Evolutionary conservation across 2,888 invertebrate species (phyloP), one percentile per base, ranked within the genome.

Genomic region (Drosophila trichaetosa): DNA sequence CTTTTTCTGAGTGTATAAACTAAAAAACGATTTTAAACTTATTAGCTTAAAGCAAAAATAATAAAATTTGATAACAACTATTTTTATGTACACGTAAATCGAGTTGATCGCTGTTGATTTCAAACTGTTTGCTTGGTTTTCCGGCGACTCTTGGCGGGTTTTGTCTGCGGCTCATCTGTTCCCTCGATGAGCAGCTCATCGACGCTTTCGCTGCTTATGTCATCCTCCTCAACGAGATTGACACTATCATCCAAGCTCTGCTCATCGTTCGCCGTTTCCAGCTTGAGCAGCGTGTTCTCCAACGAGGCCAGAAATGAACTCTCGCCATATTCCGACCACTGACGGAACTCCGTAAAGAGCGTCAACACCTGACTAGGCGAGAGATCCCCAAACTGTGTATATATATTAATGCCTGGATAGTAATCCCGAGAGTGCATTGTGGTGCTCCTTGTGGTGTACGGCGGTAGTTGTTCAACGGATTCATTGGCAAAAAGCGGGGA

Each of bases 341-440:
- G 80, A 0, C 91, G 90, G 76, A 94, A 95, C 92, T 94, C 93
- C 83, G 94, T 94, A 87, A 96, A 97, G 3, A 97, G 91, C 13
- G 95, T 94, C 18, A 96, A 87, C 85, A 96, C 94, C 91, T 97
- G 94, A 53, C 91, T 87, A 0, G 96, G 95, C 53, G 91, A 94
- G 10, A 97, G 93, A 83, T 96, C 95, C 0, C 95, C 95, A 90
- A 96, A 97, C 91, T 95, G 94, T 0, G 96, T 96, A 87, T 95
- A 96, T 79, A 97, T 96, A 66, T 94, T 95, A 81, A 96, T 95
- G 75, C 95, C 94, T 8, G 95, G 94, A 77, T 79, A 92, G 60
- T 80, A 92, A 77, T 93, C 86, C 0, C 70, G 71, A 4, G 76
- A 83, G 38, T 76, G 91, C 77, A 93, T 91, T 8, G 85, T 89